Evolutionary conservation across 2,113 vertebrate genomes (phyloP).

Genomic region (Cynoglossus semilaevis): DNA sequence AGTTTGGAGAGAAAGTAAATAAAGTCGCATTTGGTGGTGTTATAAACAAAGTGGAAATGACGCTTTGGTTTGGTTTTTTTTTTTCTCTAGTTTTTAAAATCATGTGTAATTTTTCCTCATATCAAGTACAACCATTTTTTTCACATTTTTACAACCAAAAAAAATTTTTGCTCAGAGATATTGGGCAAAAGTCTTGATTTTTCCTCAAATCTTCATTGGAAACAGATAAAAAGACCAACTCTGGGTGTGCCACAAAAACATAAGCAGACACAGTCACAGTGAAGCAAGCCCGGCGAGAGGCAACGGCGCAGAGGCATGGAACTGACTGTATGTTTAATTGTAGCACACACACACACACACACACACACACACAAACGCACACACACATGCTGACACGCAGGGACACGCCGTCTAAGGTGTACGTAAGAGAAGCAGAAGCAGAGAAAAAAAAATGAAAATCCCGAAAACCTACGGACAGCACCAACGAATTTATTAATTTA

Average conservation of each 20-base stretch:
- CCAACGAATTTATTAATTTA: background rate
- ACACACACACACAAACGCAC: too few relatives aligned
- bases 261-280: constrained; percentile 38
- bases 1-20: background rate
- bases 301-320: background rate
- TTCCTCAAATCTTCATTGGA: constrained; percentile 4
- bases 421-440: too few relatives aligned
- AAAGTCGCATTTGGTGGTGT: background rate
- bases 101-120: constrained; percentile 20
- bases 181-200: constrained; percentile 1
- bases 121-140: constrained; percentile 15
- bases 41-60: background rate
- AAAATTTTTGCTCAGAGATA: constrained; percentile 15
- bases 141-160: constrained; percentile 13
- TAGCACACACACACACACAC: constrained; percentile 25
- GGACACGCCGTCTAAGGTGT: too few relatives aligned
- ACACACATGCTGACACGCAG: too few relatives aligned
- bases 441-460: too few relatives aligned
- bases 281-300: constrained; percentile 19
- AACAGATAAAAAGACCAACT: constrained; percentile 22
- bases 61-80: too few relatives aligned
- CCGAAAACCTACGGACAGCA: too few relatives aligned
- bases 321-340: background rate
- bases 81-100: constrained; percentile 30
- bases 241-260: constrained; percentile 33